A percentile compares a stretch with the other conserved stretches of the same genome.
phyloP scores from a whole-genome alignment of 1,140 invertebrate genomes.

The Pseudomyrmex concolor region DNA sequence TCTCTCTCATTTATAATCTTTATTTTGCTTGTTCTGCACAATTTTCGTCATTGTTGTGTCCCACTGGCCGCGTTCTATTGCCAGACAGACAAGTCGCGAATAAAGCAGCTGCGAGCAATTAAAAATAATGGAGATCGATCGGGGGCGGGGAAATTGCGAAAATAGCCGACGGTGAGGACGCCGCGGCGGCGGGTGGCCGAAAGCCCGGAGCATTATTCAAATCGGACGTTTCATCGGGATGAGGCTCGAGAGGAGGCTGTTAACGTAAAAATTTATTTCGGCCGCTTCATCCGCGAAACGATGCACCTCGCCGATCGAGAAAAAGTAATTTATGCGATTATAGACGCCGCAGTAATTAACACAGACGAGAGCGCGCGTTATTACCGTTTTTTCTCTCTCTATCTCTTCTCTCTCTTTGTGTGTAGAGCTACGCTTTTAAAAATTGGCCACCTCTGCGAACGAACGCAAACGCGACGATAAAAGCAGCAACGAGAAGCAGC shows the following conservation, averaged over 20 bases:
- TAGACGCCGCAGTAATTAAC: constrained; percentile 30
- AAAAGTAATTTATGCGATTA: constrained; percentile 34
- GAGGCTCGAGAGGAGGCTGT: background rate
- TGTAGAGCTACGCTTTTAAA: constrained; percentile 1
- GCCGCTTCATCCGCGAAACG: background rate
- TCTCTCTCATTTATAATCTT: background rate
- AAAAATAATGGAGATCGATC: constrained; percentile 53
- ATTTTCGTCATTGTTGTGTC: constrained; percentile 10
- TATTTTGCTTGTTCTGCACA: background rate
- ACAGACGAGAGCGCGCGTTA: constrained; percentile 4
- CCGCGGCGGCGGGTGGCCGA: background rate
- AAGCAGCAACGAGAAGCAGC: background rate
- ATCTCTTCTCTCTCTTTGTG: too few relatives aligned
- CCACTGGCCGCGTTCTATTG: constrained; percentile 27
- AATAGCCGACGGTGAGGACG: constrained; percentile 36
- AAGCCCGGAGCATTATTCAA: constrained; percentile 41
- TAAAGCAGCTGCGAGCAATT: constrained; percentile 47
- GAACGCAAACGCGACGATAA: background rate
- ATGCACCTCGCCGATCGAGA: background rate
- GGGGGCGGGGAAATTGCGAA: constrained; percentile 57
- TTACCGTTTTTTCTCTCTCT: background rate
- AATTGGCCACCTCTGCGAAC: background rate
- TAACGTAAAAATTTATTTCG: constrained; percentile 51
- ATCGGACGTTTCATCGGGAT: constrained; percentile 15
- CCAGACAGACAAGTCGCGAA: constrained; percentile 17